These are phyloP conservation scores for Bombus polaris DNA, from an alignment of 1,140 invertebrate genomes.

Conservation along the genomic window DNA sequence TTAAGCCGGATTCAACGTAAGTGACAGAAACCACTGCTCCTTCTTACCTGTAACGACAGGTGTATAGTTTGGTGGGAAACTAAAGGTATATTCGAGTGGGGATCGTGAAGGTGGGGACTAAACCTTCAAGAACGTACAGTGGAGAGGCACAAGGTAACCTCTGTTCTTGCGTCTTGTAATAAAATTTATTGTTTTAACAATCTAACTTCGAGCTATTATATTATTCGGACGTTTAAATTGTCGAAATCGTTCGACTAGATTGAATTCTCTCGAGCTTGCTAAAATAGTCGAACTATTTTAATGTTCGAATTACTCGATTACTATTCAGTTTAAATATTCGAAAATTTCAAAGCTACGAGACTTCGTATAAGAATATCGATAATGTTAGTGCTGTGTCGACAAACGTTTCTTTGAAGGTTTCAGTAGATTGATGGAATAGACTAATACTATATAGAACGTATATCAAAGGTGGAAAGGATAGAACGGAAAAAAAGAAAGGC, in stretches of 20 bases:
- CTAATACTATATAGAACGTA: background rate
- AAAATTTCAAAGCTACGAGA: background rate
- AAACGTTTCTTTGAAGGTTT: background rate
- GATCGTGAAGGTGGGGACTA: slow-evolving; percentile 49
- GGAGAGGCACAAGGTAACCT: slow-evolving; percentile 43
- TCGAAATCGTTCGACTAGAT: background rate
- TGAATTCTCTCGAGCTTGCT: background rate
- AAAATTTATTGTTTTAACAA: slow-evolving; percentile 26
- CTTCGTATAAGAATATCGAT: background rate
- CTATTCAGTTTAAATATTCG: background rate
- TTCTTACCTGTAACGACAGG: slow-evolving; percentile 59
- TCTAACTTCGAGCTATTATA: too few relatives aligned
- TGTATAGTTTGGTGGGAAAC: slow-evolving; percentile 48
- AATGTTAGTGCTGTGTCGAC: background rate
- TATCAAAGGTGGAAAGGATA: too few relatives aligned
- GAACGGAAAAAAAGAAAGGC: background rate
- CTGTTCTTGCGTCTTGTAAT: slow-evolving; percentile 15
- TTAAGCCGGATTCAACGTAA: slow-evolving; percentile 29
- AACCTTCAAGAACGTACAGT: slow-evolving; percentile 45
- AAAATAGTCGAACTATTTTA: background rate
- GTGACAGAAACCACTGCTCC: slow-evolving; percentile 56
- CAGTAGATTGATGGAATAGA: background rate
- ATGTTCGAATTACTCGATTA: background rate
- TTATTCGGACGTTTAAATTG: background rate
- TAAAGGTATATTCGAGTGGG: slow-evolving; percentile 35